Conservation (phyloP, 2,113 vertebrate species). For the Pandion haliaetus region DNA sequence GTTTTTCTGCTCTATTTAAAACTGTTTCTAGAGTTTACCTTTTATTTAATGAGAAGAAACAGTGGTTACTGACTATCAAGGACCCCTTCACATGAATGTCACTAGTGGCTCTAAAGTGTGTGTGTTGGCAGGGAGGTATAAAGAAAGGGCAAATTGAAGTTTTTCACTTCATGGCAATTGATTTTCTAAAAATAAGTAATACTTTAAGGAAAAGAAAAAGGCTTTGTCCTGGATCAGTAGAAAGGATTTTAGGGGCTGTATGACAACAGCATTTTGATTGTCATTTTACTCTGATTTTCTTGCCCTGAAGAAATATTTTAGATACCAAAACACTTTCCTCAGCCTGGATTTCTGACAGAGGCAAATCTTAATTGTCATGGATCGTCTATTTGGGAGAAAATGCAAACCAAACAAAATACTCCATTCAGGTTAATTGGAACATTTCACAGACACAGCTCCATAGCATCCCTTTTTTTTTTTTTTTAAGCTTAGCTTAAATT, state of each 20-base stretch:
- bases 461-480: neutral
- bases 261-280: neutral
- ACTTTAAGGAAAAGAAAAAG: neutral
- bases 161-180: neutral
- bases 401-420: neutral
- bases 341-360: neutral
- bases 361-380: neutral
- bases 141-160: neutral
- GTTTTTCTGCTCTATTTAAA: neutral
- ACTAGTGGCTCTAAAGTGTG: neutral
- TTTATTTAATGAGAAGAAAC: neutral
- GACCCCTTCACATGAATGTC: neutral
- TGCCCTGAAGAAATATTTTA: neutral
- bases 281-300: neutral
- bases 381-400: neutral
- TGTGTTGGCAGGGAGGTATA: neutral
- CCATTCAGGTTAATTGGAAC: neutral
- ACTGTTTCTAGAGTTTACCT: neutral
- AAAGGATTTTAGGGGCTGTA: neutral
- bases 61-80: neutral
- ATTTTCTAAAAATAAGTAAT: neutral
- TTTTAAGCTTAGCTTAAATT: neutral
- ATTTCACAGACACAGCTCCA: neutral
- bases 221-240: neutral
- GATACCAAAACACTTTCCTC: neutral